Conservation (phyloP, 2,888 invertebrate species). For the Lomographa bimaculata region DNA sequence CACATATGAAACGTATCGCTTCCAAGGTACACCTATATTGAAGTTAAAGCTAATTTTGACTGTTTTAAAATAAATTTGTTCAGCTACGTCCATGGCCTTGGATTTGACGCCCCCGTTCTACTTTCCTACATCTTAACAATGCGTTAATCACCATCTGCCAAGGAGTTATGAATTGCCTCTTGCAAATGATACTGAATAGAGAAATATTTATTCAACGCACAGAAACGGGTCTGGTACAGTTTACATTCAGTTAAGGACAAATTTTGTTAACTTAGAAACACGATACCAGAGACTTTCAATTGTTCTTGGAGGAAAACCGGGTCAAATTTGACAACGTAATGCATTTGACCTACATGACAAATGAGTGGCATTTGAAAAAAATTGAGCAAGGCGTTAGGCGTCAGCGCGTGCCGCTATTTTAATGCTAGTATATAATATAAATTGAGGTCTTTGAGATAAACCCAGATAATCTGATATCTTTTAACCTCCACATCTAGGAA, state of each 20-base stretch:
- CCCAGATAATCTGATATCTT: constrained; percentile 1
- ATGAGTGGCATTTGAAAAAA: constrained; percentile 62
- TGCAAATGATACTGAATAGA: constrained; percentile 33
- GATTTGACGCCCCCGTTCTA: constrained; percentile 75
- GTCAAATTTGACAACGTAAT: constrained; percentile 74
- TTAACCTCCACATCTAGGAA: no score
- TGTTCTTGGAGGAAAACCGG: constrained; percentile 57
- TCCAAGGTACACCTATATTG: constrained; percentile 53
- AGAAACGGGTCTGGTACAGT: constrained; percentile 9
- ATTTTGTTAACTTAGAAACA: constrained; percentile 24
- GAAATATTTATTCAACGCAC: constrained; percentile 9
- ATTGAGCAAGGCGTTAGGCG: constrained; percentile 44
- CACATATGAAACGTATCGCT: constrained; percentile 43
- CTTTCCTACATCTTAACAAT: constrained; percentile 76
- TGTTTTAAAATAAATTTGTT: constrained; percentile 66
- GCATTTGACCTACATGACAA: constrained; percentile 74
- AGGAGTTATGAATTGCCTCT: constrained; percentile 40
- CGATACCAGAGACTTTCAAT: constrained; percentile 33
- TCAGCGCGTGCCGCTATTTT: constrained; percentile 23
- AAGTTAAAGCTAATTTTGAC: constrained; percentile 52
- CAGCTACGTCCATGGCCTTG: constrained; percentile 68
- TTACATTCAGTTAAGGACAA: constrained; percentile 19
- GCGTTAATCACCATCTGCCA: constrained; percentile 67
- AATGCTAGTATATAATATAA: constrained; percentile 19
- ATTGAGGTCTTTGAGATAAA: constrained; percentile 13